A percentile compares a stretch with the other conserved stretches of the same genome.
Conservation (phyloP, 1,140 invertebrate genomes). For the Bombus confusus region DNA sequence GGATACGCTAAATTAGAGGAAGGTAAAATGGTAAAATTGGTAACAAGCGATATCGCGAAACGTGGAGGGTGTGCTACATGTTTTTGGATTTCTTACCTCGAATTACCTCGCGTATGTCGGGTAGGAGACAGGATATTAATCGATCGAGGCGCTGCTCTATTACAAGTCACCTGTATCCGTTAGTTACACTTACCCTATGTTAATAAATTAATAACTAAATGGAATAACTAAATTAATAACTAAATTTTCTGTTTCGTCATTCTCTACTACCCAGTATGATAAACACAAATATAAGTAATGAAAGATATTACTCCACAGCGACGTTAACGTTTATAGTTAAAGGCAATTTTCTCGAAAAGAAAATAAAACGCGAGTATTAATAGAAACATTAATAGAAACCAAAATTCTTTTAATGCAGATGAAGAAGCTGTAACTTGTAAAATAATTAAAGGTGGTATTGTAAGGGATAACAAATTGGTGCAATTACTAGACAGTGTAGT, state of each 20-base stretch:
- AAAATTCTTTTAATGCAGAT: constrained; percentile 1
- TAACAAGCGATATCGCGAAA: constrained; percentile 41
- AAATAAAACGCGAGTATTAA: too few relatives aligned
- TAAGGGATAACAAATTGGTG: constrained; percentile 44
- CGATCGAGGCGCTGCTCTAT: constrained; percentile 51
- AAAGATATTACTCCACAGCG: too few relatives aligned
- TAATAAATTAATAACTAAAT: too few relatives aligned
- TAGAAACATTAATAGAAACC: not conserved
- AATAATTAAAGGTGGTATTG: constrained; percentile 51
- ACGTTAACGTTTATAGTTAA: too few relatives aligned
- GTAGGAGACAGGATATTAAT: constrained; percentile 58
- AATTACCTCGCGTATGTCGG: constrained; percentile 52
- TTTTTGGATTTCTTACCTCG: constrained; percentile 59
- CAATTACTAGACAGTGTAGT: constrained; percentile 47
- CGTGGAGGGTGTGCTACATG: constrained; percentile 38
- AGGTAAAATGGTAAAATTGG: constrained; percentile 71
- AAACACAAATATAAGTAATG: too few relatives aligned
- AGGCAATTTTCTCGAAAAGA: too few relatives aligned
- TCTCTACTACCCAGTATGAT: too few relatives aligned
- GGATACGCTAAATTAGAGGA: constrained; percentile 77
- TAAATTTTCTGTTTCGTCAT: too few relatives aligned
- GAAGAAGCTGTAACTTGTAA: constrained; percentile 42
- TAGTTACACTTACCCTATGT: constrained; percentile 11
- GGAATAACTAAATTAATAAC: too few relatives aligned
- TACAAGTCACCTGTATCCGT: constrained; percentile 57